Evolutionary conservation across 2,888 invertebrate species (phyloP), one percentile per base, ranked within the genome.

Genomic region (Spisula solida): DNA sequence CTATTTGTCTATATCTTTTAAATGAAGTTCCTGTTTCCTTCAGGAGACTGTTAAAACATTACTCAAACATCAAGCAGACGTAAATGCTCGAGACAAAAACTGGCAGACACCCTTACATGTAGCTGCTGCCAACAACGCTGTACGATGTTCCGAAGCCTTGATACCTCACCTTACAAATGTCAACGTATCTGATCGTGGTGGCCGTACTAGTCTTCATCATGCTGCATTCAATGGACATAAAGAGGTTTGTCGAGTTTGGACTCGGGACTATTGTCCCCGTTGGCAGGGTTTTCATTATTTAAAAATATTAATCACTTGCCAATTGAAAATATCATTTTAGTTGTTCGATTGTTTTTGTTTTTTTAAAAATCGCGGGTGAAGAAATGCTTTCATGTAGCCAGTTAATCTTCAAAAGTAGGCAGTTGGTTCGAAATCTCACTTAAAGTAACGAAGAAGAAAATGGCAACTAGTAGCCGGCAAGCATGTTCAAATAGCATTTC

Each of bases 131-230:
- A 97, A 97, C 94, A 97, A 97, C 94, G 97, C 97, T 14, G 97
- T 97, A 18, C 96, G 97, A 83, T 98, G 98, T 95, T 97, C 97
- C 0, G 97, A 97, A 92, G 95, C 96, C 79, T 94, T 97, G 84
- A 96, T 97, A n/a, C 97, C 97, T 1, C 94, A 96, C 47, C 94
- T 97, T 87, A 96, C 96, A 84, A 97, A 97, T 93, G 96, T 97
- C 29, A 97, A 97, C 93, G 96, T 97, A 48, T 97, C 97, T 0
- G 97, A 97, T 94, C 96, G 97, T 89, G 97, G 97, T 18, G 98
- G 98, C 2, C 96, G 97, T 78, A 97, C 98, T 6, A 97, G 97
- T 92, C 96, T 98, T 79, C 98, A 98, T 94, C 97, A 98, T 95
- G 98, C 98, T 10, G 97, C 97, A 18, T 97, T 97, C 94, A 97